Evolutionary conservation across 2,113 vertebrate genomes (phyloP).

Genomic region (Eulemur rufifrons): DNA sequence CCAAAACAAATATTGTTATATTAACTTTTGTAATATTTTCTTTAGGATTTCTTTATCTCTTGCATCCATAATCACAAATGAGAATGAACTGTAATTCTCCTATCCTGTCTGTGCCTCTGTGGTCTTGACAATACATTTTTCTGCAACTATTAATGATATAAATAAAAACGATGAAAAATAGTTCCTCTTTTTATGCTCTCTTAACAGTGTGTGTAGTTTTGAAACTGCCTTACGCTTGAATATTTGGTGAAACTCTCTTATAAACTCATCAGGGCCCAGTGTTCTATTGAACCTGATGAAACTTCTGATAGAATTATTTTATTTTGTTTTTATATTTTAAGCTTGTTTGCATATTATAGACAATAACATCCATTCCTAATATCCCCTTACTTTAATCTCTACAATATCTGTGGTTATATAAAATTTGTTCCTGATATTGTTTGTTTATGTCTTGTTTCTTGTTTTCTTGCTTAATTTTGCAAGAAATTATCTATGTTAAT

Average conservation of each 20-base stretch:
- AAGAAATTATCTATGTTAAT: not conserved
- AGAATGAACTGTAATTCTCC: not conserved
- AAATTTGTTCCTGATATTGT: not conserved
- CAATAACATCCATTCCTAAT: not conserved
- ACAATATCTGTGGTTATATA: not conserved
- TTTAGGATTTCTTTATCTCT: not conserved
- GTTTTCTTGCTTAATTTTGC: not conserved
- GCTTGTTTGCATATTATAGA: not conserved
- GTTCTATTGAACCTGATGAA: not conserved
- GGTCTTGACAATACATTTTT: not conserved
- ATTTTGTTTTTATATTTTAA: not conserved
- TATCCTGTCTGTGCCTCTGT: not conserved
- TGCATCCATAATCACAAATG: not conserved
- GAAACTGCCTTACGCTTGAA: not conserved
- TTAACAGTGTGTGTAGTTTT: not conserved
- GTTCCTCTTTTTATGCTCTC: not conserved
- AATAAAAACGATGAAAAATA: not conserved
- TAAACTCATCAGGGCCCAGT: not conserved
- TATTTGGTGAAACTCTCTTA: not conserved
- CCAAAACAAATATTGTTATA: not conserved
- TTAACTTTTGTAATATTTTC: not conserved
- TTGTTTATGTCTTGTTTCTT: not conserved
- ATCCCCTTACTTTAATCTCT: not conserved
- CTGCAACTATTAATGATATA: not conserved
- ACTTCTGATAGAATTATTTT: not conserved